Evolutionary conservation across 2,888 invertebrate species (phyloP), one percentile per base, ranked within the genome.

Genomic region (Acleris sparsana): DNA sequence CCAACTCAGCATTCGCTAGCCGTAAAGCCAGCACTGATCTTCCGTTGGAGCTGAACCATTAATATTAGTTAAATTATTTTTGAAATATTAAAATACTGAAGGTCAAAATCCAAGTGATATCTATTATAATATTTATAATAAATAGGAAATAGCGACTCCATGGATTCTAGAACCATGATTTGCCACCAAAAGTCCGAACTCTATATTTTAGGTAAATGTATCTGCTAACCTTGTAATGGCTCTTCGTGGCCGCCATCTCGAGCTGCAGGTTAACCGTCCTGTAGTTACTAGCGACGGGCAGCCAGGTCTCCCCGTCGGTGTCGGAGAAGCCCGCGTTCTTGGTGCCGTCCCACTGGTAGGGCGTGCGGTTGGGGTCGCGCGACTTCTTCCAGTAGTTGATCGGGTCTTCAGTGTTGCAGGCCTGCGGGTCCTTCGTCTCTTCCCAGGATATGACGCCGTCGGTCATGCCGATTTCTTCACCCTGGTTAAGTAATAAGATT

Each of bases 391-490:
- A 85, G 80, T 95, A 96, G 70, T 94, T 92, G 1, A 89, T 73
- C 0, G 94, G 93, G 72, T 95, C 95, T 29, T 95, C 94, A 0
- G 94, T 94, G 75, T 94, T 94, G 75, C 94, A 94, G 2, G 95
- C 96, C 4, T 93, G 92, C 0, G 95, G 94, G 84, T 95, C 96
- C 0, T 91, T 83, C 0, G 95, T 95, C 62, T 95, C 93, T 3
- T 93, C 85, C 93, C 94, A 95, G 5, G 93, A 92, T 18, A 96
- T 89, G 75, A 83, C 81, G 2, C 93, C 94, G 78, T 97, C 94
- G 0, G 93, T 91, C 96, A 97, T 96, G 9, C 96, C 97, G 62
- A 97, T 93, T 82, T 97, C 97, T 80, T 97, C 97, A 1, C 97
- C 97, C 88, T 97, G 94, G 17, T 53, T 46, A 53, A 57, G 11